These are phyloP conservation scores for Torymus texanus DNA, from an alignment of 2,888 invertebrate species.

Conservation along the genomic window DNA sequence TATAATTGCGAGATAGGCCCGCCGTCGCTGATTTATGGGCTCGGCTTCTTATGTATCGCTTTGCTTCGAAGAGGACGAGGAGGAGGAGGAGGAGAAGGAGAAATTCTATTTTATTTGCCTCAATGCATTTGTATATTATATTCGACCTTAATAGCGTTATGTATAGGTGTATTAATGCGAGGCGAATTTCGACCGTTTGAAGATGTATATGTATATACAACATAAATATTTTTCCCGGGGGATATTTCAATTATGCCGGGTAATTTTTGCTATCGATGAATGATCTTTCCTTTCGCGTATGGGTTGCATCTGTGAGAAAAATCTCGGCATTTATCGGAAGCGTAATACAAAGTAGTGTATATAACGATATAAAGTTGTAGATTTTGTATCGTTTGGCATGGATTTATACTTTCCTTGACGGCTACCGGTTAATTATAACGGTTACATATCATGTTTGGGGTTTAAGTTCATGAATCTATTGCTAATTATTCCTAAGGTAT, in stretches of 20 bases:
- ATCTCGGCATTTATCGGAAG: too few species aligned
- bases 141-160: constrained; percentile 23
- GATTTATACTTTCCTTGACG: neutral
- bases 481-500: too few species aligned
- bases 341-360: too few species aligned
- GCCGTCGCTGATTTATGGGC: constrained; percentile 65
- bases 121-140: constrained; percentile 22
- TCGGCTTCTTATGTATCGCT: constrained; percentile 59
- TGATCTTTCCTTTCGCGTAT: too few species aligned
- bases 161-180: neutral
- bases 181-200: neutral
- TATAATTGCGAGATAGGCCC: constrained; percentile 69
- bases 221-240: too few species aligned
- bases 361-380: too few species aligned
- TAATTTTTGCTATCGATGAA: too few species aligned
- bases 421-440: neutral
- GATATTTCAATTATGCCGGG: too few species aligned
- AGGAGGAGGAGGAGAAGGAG: neutral
- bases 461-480: too few species aligned
- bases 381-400: too few species aligned
- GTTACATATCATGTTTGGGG: too few species aligned
- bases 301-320: too few species aligned
- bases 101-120: constrained; percentile 20
- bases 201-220: neutral
- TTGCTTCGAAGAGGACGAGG: constrained; percentile 17